Conservation (phyloP, 2,113 vertebrate species). For the Dolichotis patagonum region DNA sequence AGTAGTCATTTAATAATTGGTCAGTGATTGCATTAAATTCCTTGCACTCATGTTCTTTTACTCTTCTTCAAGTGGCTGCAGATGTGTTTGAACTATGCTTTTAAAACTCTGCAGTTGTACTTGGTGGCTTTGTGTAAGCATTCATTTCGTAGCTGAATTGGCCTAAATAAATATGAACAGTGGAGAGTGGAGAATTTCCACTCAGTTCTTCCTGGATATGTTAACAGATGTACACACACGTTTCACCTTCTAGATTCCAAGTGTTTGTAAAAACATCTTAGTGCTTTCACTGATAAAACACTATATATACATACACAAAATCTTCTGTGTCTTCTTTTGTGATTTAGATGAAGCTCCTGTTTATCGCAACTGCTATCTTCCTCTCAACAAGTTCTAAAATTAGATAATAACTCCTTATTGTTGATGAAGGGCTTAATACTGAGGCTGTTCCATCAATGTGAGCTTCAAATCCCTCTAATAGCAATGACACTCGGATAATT, state of each 20-base stretch:
- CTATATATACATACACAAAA: neutral
- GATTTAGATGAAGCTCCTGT: neutral
- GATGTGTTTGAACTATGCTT: neutral
- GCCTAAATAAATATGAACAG: neutral
- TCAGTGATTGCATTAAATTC: neutral
- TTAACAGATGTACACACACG: accelerated
- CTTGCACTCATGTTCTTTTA: neutral
- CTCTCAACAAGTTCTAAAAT: neutral
- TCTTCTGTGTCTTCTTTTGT: neutral
- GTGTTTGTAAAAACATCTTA: no score
- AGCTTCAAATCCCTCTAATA: neutral
- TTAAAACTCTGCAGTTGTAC: neutral
- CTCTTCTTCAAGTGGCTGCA: neutral
- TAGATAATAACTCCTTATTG: neutral
- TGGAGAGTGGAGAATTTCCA: no score
- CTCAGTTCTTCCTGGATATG: neutral
- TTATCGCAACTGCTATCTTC: neutral
- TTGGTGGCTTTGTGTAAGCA: neutral
- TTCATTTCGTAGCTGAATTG: neutral
- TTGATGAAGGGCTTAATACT: neutral
- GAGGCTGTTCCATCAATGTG: neutral
- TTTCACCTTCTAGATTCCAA: neutral
- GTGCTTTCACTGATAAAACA: neutral
- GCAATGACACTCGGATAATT: neutral
- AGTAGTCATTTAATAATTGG: neutral